Base-by-base conservation (phyloP, 2,888 invertebrate species). In the Punctoribates punctum region DNA sequence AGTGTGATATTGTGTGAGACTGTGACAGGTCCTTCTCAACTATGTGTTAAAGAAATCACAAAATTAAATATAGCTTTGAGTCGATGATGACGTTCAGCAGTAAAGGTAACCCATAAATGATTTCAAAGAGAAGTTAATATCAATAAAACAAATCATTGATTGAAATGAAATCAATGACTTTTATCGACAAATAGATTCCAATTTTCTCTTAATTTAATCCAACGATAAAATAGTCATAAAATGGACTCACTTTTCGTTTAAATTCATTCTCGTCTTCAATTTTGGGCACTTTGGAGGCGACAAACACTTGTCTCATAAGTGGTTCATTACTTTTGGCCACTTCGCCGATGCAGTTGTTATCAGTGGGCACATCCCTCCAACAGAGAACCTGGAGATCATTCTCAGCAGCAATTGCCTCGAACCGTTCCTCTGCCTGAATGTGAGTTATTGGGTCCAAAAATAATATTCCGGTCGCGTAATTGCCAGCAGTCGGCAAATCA, bases 251-350 rank as follows among this genome's bases (percentile, higher is more conserved):
- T 60, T 74, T 54, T 62, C 65, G 42, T 17, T 75, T 42, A 13
- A 73, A 75, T 25, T 76, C 54, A 48, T 65, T 23, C 80, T 34
- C 34, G 34, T 87, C 86, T 82, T 88, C 87, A 79, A 87, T 85
- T 81, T 86, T 23, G 0, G 73, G 73, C 3, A 38, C 67, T 15
- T 38, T 48, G 46, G 77, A 74, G 23, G 76, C 77, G 25, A 80
- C 62, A 65, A 81, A 81, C 80, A 96, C 97, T 88, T 99, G 99
- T 81, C 95, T 89, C 88, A 98, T 96, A 83, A 91, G 89, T 54
- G 99, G 99, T 87, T 99, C 98, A 82, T 92, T 92, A 85, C 92
- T 92, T 82, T 90, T 89, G 77, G 98, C 99, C 82, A 97, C 96
- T 81, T 90, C 88, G 81, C 94, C 98, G 82, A 99, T 93, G 80